These are phyloP conservation scores for Cancer borealis DNA, from an alignment of 2,888 invertebrate genomes.

Conservation along the genomic window DNA sequence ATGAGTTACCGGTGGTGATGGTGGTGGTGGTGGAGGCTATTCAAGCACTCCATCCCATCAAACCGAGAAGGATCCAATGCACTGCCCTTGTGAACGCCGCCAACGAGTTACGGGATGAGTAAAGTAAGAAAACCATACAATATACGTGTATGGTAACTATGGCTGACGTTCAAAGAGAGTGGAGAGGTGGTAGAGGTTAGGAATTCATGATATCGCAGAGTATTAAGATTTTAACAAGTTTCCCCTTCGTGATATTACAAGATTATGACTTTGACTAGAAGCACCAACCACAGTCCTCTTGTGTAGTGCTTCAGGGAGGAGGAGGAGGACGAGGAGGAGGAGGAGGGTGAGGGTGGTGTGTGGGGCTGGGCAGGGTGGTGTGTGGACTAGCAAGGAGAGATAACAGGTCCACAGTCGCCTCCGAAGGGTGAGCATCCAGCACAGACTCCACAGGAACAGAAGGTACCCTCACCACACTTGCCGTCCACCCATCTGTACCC, in stretches of 20 bases:
- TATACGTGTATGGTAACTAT: background rate
- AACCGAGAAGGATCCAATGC: background rate
- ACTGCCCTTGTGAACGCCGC: background rate
- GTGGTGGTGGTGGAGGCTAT: background rate
- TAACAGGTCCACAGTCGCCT: background rate
- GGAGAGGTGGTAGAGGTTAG: background rate
- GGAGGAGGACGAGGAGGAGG: background rate
- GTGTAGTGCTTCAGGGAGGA: background rate
- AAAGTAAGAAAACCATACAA: background rate
- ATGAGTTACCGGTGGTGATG: background rate
- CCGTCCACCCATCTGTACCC: slow-evolving; percentile 59
- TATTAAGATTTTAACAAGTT: background rate
- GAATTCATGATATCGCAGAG: background rate
- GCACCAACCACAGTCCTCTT: background rate
- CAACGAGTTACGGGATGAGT: background rate
- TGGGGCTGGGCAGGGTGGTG: background rate
- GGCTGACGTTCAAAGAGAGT: background rate
- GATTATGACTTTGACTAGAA: background rate
- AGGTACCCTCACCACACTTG: slow-evolving; percentile 66
- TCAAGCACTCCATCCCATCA: background rate
- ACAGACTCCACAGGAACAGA: slow-evolving; percentile 64
- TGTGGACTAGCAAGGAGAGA: background rate
- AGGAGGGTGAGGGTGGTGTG: background rate
- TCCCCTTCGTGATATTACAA: background rate
- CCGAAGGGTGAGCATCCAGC: slow-evolving; percentile 61